These are phyloP conservation scores for Tachina lurida DNA, from an alignment of 2,888 invertebrate genomes.

Conservation along the genomic window DNA sequence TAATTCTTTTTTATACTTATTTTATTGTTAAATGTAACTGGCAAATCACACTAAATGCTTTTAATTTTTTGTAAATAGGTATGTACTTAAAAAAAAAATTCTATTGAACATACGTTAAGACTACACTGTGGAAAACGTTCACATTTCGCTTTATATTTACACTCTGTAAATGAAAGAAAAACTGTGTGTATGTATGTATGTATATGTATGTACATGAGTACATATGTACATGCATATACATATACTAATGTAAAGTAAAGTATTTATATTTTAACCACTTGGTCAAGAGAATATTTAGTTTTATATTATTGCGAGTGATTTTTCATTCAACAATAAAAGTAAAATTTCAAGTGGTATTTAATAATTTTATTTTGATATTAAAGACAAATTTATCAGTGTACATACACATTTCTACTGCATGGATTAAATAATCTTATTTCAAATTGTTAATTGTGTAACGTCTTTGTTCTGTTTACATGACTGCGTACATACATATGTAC, in stretches of 20 bases:
- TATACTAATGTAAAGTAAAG: no score
- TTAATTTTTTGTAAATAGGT: constrained; percentile 63
- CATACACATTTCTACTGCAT: constrained; percentile 39
- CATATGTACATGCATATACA: no score
- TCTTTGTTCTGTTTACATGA: constrained; percentile 11
- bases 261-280: no score
- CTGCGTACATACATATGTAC: neutral
- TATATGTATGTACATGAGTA: no score
- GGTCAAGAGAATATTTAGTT: no score
- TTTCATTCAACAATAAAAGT: neutral
- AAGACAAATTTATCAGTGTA: constrained; percentile 31
- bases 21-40: constrained; percentile 47
- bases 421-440: constrained; percentile 59
- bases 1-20: constrained; percentile 43
- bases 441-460: constrained; percentile 46
- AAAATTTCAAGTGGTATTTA: constrained; percentile 13
- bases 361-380: constrained; percentile 23
- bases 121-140: constrained; percentile 6
- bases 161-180: neutral
- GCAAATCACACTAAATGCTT: constrained; percentile 58
- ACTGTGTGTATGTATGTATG: neutral
- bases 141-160: constrained; percentile 9
- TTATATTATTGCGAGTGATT: neutral
- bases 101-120: constrained; percentile 51
- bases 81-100: constrained; percentile 44